Evolutionary conservation across 2,888 invertebrate genomes (phyloP).

Genomic region (Leptinotarsa haldemani): DNA sequence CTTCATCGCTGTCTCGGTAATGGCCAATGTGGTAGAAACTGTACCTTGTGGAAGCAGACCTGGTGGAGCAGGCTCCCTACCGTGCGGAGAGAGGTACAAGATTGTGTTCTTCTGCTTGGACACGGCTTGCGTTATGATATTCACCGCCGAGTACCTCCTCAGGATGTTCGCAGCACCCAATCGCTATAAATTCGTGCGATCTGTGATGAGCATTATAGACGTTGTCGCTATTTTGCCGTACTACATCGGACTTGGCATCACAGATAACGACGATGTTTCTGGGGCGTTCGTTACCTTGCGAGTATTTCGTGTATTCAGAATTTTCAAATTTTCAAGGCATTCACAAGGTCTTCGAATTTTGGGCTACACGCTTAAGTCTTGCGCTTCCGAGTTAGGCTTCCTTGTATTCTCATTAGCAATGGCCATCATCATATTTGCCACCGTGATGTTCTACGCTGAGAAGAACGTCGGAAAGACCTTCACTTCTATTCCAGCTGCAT

Average conservation of each 20-base stretch:
- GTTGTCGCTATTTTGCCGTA: conserved; percentile 99
- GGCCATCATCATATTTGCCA: conserved; percentile 99
- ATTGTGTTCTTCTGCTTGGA: conserved; percentile 99
- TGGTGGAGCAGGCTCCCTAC: conserved; percentile 86
- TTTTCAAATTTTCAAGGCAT: conserved; percentile 99
- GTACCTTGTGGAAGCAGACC: conserved; percentile 92
- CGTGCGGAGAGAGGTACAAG: conserved; percentile 98
- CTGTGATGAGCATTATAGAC: conserved; percentile 99
- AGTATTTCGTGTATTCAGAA: conserved; percentile 99
- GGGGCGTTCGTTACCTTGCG: conserved; percentile 98
- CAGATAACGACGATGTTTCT: conserved; percentile 98
- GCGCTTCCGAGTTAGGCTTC: conserved; percentile 99
- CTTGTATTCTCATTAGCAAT: conserved; percentile 98
- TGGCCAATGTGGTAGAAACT: conserved; percentile 99
- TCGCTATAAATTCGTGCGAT: conserved; percentile 96
- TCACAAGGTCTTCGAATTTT: conserved; percentile 98
- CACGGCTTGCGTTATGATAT: conserved; percentile 99
- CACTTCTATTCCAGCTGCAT: conserved; percentile 99
- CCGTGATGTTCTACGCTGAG: conserved; percentile 99
- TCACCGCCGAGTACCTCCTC: conserved; percentile 97
- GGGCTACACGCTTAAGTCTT: conserved; percentile 98
- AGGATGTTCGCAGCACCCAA: conserved; percentile 98
- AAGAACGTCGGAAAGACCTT: conserved; percentile 98
- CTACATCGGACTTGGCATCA: conserved; percentile 97
- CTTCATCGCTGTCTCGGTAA: conserved; percentile 98